A percentile compares a stretch with the other conserved stretches of the same genome.
Evolutionary conservation across 2,113 vertebrate genomes (phyloP).

Genomic region (Catharus bicknelli): DNA sequence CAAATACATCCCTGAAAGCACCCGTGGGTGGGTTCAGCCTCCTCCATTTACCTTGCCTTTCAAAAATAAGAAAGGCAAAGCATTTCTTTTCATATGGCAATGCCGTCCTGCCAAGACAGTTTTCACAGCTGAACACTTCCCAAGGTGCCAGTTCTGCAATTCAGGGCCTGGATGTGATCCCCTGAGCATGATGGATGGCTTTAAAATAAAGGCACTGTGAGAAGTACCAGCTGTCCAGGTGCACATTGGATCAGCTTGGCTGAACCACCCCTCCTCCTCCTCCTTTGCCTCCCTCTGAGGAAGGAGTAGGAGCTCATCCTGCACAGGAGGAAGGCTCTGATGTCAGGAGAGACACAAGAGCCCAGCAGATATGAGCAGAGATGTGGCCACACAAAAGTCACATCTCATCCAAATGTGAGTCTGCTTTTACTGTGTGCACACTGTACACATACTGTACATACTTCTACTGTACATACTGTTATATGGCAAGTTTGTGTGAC

Average conservation of each 20-base stretch:
- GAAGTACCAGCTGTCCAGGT: constrained; percentile 71
- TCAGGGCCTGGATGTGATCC: constrained; percentile 13
- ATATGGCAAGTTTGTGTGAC: neutral
- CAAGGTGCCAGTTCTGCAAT: constrained; percentile 69
- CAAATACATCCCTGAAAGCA: neutral
- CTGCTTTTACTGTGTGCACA: neutral
- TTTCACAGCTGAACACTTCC: constrained; percentile 72
- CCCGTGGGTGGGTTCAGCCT: neutral
- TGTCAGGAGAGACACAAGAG: neutral
- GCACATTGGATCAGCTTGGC: constrained; percentile 53
- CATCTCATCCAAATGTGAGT: neutral
- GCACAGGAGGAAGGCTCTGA: neutral
- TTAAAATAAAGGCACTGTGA: constrained; percentile 46
- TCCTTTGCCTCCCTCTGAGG: neutral
- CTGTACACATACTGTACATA: no score
- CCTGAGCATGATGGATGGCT: constrained; percentile 66
- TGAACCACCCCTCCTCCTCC: constrained; percentile 30
- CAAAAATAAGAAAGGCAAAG: constrained; percentile 11
- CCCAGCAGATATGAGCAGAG: neutral
- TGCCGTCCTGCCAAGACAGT: constrained; percentile 30
- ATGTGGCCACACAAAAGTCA: accelerated
- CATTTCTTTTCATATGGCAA: constrained; percentile 23
- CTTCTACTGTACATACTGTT: neutral
- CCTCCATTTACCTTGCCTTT: neutral
- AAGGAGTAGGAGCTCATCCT: neutral